These are phyloP conservation scores for Nothura maculosa DNA, from an alignment of 2,797 vertebrate genomes.

Conservation along the genomic window DNA sequence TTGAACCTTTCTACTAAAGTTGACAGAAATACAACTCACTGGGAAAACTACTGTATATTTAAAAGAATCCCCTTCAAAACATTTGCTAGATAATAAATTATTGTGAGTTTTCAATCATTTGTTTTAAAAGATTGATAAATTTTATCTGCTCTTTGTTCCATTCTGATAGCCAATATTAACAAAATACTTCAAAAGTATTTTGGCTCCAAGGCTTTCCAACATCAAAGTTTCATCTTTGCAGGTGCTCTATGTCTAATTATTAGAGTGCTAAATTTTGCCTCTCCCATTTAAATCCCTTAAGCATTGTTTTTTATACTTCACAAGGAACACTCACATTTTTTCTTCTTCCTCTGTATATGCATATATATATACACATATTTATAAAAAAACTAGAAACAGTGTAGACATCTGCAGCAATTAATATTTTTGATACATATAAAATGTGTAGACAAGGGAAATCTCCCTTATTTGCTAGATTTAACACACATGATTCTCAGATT, in stretches of 20 bases:
- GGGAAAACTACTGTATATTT: background rate
- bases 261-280: background rate
- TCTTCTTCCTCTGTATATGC: background rate
- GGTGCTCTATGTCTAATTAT: background rate
- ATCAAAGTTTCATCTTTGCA: background rate
- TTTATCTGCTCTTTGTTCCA: background rate
- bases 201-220: background rate
- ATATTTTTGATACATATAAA: background rate
- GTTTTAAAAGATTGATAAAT: background rate
- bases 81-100: background rate
- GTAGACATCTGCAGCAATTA: background rate
- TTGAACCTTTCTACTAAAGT: background rate
- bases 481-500: background rate
- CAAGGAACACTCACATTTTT: background rate
- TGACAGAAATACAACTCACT: background rate
- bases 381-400: background rate
- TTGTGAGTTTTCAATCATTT: background rate
- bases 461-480: background rate
- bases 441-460: background rate
- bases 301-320: background rate
- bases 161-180: background rate
- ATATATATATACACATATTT: too few relatives aligned
- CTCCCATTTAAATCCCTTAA: background rate
- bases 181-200: background rate
- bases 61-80: background rate